A percentile compares a stretch with the other conserved stretches of the same genome.
These are phyloP conservation scores for Corvus hawaiiensis DNA, from an alignment of 2,113 vertebrate species.

Conservation along the genomic window DNA sequence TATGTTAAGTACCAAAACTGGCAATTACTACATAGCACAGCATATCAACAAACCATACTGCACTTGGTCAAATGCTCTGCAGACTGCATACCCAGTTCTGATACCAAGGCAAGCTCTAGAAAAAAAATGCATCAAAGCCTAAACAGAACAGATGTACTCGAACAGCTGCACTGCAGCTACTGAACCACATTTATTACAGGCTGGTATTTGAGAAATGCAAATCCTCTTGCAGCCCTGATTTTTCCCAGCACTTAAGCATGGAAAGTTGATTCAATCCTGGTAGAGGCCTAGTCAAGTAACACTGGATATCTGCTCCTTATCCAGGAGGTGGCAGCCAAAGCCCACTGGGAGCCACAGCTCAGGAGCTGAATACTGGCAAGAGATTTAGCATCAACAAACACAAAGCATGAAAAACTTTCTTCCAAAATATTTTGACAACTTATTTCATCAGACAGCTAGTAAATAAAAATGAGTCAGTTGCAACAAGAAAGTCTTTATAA, in stretches of 20 bases:
- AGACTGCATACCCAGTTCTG: background rate
- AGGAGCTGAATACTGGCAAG: background rate
- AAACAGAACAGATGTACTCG: background rate
- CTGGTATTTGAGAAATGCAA: background rate
- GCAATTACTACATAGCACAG: background rate
- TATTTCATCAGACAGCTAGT: background rate
- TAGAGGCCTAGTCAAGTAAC: background rate
- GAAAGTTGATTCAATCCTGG: background rate
- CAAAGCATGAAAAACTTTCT: background rate
- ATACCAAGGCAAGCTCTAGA: background rate
- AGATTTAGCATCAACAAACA: background rate
- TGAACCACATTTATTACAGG: background rate
- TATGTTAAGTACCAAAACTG: background rate
- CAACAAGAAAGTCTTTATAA: background rate
- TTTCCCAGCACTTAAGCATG: background rate
- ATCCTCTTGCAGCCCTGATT: background rate
- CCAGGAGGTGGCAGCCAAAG: constrained; percentile 41
- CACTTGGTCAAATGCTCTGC: background rate
- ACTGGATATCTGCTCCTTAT: background rate
- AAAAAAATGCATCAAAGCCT: background rate
- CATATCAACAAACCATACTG: background rate
- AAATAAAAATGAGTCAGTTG: background rate
- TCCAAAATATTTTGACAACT: background rate
- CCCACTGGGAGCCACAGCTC: background rate
- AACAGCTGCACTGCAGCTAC: background rate